Base-by-base conservation (phyloP, 2,888 invertebrate species). In the Athalia circularis region DNA sequence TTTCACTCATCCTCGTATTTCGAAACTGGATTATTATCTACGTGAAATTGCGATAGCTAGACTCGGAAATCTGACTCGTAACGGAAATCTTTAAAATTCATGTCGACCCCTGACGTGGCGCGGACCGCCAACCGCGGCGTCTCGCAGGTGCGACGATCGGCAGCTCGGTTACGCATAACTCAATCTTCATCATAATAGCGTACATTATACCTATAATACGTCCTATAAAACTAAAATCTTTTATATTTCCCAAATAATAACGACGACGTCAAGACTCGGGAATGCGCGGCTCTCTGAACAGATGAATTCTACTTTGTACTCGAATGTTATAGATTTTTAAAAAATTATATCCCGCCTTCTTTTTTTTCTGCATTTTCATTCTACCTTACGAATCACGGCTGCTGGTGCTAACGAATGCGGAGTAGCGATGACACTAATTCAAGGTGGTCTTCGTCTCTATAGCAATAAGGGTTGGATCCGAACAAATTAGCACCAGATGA, bases 401-500 rank as follows among this genome's bases (percentile, higher is more conserved):
- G 29, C 29, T 29, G 29, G 29, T 29, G 29, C 29, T 29, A 29
- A 29, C 29, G 29, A 29, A 29, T 29, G 29, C 29, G 29, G 29
- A 29, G 29, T 29, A 29, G 29, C 29, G 2, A 29, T 29, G 29
- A 29, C 29, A 29, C 29, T 29, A n/a, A n/a, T n/a, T 29, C 29
- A 29, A 29, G 29, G 29, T 29, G 29, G 29, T 29, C 29, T 29
- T 29, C 29, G 29, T 29, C 29, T 29, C 1, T 29, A 29, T 2
- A 29, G 29, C 29, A 29, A 29, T 29, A 29, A 29, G 29, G 29
- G 84, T 85, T 86, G 86, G 86, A 86, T 86, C 86, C 85, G 83
- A 88, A 88, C 87, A 88, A 89, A 89, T 89, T 88, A 89, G 89
- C 87, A 83, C 75, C 62, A 62, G n/a, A 47, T 62, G 62, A 48